Percentiles rank a stretch among this genome's conserved stretches.
phyloP scores from a whole-genome alignment of 2,797 vertebrate species.

The Takifugu rubripes region DNA sequence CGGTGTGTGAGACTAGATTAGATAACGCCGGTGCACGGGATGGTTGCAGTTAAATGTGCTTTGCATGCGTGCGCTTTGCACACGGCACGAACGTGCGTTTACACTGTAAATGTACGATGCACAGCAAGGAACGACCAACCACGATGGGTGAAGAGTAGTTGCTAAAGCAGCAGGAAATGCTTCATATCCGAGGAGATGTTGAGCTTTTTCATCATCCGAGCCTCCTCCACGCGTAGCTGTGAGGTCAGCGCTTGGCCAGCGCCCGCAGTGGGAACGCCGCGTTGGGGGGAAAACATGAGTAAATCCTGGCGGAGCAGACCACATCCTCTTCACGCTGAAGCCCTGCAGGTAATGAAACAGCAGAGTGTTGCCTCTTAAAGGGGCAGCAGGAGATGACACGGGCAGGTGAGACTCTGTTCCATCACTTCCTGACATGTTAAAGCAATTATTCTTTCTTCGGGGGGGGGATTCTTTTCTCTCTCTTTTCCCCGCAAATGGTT shows the following conservation, averaged over 20 bases:
- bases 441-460: slow-evolving; percentile 3
- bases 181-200: neutral
- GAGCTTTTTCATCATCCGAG: neutral
- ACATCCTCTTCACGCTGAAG: slow-evolving; percentile 63
- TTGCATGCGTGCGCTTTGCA: too few species aligned
- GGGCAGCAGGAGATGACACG: slow-evolving; percentile 35
- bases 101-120: too few species aligned
- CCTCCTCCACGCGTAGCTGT: slow-evolving; percentile 3
- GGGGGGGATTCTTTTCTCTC: slow-evolving; percentile 6
- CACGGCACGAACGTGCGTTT: too few species aligned
- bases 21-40: too few species aligned
- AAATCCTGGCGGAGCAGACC: slow-evolving; percentile 65
- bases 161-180: slow-evolving; percentile 14
- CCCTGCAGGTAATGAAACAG: slow-evolving; percentile 58
- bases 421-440: slow-evolving; percentile 3
- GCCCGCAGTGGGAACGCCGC: slow-evolving; percentile 50
- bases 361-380: slow-evolving; percentile 46
- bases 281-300: slow-evolving; percentile 66
- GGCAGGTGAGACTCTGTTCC: slow-evolving; percentile 16
- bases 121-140: neutral
- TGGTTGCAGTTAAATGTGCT: too few species aligned
- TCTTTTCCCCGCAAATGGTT: too few species aligned
- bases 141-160: slow-evolving; percentile 15
- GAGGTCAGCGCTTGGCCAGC: slow-evolving; percentile 17
- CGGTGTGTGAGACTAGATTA: too few species aligned